phyloP scores from a whole-genome alignment of 2,888 invertebrate species.

The Lochmaea capreae region DNA sequence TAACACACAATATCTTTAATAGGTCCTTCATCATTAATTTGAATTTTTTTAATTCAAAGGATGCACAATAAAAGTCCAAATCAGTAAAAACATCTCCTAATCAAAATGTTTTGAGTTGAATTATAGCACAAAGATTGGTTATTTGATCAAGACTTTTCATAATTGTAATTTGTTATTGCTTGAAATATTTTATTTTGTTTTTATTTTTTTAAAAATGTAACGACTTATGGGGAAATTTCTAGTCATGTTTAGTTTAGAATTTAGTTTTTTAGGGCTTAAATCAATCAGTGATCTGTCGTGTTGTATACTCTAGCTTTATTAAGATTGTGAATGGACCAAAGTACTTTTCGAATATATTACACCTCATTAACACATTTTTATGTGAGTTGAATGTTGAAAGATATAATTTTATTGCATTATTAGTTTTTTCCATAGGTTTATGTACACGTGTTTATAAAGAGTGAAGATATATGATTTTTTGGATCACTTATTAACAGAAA shows the following conservation, averaged over 20 bases:
- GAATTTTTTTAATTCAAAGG: background rate
- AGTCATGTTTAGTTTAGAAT: background rate
- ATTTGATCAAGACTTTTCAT: background rate
- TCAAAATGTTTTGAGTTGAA: background rate
- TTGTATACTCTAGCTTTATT: background rate
- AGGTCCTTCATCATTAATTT: background rate
- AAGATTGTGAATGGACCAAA: background rate
- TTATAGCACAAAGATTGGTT: background rate
- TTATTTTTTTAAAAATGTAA: background rate
- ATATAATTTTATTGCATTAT: background rate
- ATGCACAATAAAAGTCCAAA: background rate
- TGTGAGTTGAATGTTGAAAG: background rate
- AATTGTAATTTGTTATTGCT: background rate
- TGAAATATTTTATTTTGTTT: too few relatives aligned
- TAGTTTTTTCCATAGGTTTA: background rate
- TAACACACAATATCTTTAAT: background rate
- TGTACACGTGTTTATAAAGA: too few relatives aligned
- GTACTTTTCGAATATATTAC: background rate
- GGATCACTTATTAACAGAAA: too few relatives aligned
- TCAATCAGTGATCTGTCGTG: background rate
- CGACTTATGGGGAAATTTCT: background rate
- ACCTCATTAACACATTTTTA: background rate
- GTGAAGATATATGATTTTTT: too few relatives aligned
- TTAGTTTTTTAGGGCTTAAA: background rate
- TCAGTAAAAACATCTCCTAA: background rate